A percentile compares a stretch with the other conserved stretches of the same genome.
Conservation (phyloP, 1,140 invertebrate genomes). For the Drosophila lowei region DNA sequence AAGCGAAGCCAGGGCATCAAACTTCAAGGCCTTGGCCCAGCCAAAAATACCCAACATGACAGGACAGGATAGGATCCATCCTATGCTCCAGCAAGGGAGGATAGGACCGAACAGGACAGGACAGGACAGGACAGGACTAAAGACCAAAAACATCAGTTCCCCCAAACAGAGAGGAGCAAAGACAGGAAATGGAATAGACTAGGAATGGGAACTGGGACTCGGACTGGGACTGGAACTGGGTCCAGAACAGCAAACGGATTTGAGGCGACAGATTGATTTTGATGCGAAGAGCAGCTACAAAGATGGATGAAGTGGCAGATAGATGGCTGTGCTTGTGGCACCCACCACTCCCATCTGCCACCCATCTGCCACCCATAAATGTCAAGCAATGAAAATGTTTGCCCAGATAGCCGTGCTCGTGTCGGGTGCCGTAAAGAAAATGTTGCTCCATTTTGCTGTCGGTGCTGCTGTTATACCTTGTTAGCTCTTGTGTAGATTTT, state of each 20-base stretch:
- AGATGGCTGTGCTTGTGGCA: constrained; percentile 41
- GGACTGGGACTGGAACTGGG: constrained; percentile 18
- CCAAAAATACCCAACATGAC: constrained; percentile 31
- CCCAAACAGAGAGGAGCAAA: too few relatives aligned
- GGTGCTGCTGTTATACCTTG: constrained; percentile 67
- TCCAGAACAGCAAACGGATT: constrained; percentile 39
- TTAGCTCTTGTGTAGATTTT: constrained; percentile 69
- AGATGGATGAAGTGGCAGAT: constrained; percentile 50
- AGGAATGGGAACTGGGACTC: constrained; percentile 14
- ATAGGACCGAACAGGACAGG: too few relatives aligned
- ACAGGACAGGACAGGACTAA: constrained; percentile 2
- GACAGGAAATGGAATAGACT: too few relatives aligned
- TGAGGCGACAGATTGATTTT: constrained; percentile 68
- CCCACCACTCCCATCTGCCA: not conserved
- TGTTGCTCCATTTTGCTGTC: constrained; percentile 40
- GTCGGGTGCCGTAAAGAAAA: constrained; percentile 69
- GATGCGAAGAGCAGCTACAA: constrained; percentile 40
- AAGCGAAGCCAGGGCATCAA: constrained; percentile 42
- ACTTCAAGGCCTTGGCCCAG: constrained; percentile 23
- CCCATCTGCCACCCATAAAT: constrained; percentile 46
- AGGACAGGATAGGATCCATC: not conserved
- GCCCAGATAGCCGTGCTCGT: constrained; percentile 68
- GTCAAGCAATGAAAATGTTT: constrained; percentile 76
- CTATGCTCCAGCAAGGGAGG: too few relatives aligned
- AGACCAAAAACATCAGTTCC: constrained; percentile 18